A percentile compares a stretch with the other conserved stretches of the same genome.
These are phyloP conservation scores for Hypena proboscidalis DNA, from an alignment of 2,888 invertebrate genomes.

Conservation along the genomic window DNA sequence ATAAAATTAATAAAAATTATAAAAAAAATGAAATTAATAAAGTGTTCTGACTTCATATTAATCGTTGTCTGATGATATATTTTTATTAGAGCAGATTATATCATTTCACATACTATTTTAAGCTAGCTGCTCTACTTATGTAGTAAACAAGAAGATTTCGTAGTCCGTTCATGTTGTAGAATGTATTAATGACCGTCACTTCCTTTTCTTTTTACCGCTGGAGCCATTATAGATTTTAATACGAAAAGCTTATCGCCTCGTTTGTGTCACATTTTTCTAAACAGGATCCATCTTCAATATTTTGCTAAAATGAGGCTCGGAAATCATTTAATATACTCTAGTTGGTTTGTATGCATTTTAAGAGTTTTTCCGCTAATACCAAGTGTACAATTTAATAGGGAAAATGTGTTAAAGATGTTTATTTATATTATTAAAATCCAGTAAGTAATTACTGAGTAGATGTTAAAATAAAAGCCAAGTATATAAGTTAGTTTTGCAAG, in stretches of 20 bases:
- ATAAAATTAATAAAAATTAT: no score
- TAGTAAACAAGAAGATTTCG: conserved; percentile 29
- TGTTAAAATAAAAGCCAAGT: conserved; percentile 51
- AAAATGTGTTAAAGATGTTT: not conserved
- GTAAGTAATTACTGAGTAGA: conserved; percentile 43
- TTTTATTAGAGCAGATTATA: no score
- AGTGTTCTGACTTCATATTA: no score
- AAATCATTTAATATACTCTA: no score
- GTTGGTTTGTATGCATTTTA: no score
- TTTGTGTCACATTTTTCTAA: conserved; percentile 8
- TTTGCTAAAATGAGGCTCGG: not conserved
- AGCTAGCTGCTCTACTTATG: not conserved
- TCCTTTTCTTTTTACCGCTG: conserved; percentile 22
- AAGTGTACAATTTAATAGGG: no score
- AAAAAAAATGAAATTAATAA: no score
- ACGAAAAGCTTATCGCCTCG: conserved; percentile 17
- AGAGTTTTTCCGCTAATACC: no score
- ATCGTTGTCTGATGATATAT: no score
- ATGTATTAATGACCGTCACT: conserved; percentile 58
- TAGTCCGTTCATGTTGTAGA: conserved; percentile 56
- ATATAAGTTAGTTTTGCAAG: conserved; percentile 52
- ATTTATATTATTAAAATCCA: not conserved
- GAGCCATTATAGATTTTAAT: conserved; percentile 16
- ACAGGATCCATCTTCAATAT: conserved; percentile 5
- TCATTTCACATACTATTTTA: no score